These are phyloP conservation scores for Ryuthela nishihirai DNA, from an alignment of 2,888 invertebrate genomes.

Conservation along the genomic window DNA sequence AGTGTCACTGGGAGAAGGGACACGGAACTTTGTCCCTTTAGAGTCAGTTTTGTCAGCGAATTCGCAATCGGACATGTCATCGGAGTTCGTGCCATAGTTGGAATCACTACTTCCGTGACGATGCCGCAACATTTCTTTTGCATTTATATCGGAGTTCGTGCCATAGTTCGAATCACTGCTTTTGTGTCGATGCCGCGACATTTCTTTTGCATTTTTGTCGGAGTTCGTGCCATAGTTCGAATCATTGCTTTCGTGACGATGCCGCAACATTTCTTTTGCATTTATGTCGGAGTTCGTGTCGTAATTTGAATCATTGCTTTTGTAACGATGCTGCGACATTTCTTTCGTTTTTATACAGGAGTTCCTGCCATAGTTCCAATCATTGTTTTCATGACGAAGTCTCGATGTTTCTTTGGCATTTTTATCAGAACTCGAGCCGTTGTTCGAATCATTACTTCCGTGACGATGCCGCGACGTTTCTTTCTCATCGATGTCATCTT, in stretches of 20 bases:
- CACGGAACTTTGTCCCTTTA: background rate
- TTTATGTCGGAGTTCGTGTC: conserved; percentile 9
- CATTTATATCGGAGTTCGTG: conserved; percentile 8
- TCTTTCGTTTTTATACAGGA: no score
- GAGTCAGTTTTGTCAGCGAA: background rate
- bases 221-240: conserved; percentile 19
- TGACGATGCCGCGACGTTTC: no score
- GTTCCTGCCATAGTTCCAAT: no score
- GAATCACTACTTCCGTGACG: conserved; percentile 27
- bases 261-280: no score
- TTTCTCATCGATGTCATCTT: no score
- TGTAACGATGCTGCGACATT: conserved; percentile 14
- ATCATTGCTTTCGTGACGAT: conserved; percentile 21
- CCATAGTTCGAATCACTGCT: conserved; percentile 27
- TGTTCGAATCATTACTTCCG: no score
- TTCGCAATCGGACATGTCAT: conserved; percentile 1
- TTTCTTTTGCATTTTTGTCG: no score
- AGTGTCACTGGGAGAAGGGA: background rate
- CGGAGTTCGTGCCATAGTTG: conserved; percentile 12
- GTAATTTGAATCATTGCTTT: conserved; percentile 23
- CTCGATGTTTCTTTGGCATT: no score
- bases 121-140: no score
- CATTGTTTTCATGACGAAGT: no score
- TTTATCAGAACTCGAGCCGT: no score
- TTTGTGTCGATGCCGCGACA: conserved; percentile 14